Evolutionary conservation across 2,888 invertebrate genomes (phyloP).

Genomic region (Osmoderma eremita): DNA sequence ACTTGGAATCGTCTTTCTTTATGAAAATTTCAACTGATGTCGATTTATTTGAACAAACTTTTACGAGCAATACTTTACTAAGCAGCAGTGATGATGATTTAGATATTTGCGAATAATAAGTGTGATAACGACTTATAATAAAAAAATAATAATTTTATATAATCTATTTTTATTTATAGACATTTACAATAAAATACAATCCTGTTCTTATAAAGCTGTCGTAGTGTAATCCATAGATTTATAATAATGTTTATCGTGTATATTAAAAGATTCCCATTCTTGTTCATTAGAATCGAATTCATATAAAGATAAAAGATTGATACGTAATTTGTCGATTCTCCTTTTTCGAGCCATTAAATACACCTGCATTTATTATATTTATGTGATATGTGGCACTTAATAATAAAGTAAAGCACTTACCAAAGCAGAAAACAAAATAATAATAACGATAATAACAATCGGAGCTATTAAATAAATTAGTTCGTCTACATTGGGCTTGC

Average conservation of each 20-base stretch:
- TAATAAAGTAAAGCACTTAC: slow-evolving; percentile 51
- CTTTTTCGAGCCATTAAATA: slow-evolving; percentile 66
- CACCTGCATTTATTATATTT: slow-evolving; percentile 59
- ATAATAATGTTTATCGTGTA: slow-evolving; percentile 57
- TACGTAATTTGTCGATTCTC: slow-evolving; percentile 69
- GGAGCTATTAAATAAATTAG: slow-evolving; percentile 49
- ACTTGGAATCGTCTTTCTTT: slow-evolving; percentile 56
- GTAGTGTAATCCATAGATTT: slow-evolving; percentile 44
- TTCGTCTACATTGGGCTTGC: slow-evolving; percentile 7
- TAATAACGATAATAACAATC: slow-evolving; percentile 59
- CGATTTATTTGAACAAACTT: slow-evolving; percentile 73
- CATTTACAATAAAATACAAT: slow-evolving; percentile 1
- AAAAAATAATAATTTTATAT: slow-evolving; percentile 15
- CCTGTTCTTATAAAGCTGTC: slow-evolving; percentile 28
- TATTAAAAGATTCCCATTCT: slow-evolving; percentile 73
- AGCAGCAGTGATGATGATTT: slow-evolving; percentile 43
- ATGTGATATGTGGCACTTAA: slow-evolving; percentile 2
- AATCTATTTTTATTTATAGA: slow-evolving; percentile 1
- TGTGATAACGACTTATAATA: neutral
- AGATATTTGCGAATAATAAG: slow-evolving; percentile 14
- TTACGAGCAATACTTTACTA: slow-evolving; percentile 52
- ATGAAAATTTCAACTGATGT: slow-evolving; percentile 58
- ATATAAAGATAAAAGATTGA: slow-evolving; percentile 74
- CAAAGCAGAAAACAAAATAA: slow-evolving; percentile 60
- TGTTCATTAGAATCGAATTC: slow-evolving; percentile 77